Evolutionary conservation across 2,797 vertebrate genomes (phyloP).

Genomic region (Paguma larvata): DNA sequence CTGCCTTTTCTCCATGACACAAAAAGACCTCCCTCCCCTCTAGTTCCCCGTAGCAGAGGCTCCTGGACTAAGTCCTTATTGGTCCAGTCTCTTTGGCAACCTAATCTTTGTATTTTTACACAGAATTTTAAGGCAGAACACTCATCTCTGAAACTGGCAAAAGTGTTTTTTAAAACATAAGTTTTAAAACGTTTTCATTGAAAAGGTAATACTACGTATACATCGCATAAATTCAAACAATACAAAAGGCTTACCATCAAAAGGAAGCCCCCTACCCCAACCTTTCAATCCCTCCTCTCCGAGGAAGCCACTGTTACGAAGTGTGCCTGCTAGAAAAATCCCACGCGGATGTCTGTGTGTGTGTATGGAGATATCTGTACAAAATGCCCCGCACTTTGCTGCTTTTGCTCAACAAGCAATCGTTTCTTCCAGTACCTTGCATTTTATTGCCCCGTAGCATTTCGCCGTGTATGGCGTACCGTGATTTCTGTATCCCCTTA

Average conservation of each 20-base stretch:
- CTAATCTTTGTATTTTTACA: neutral
- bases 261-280: neutral
- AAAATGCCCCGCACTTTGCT: neutral
- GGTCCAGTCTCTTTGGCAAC: neutral
- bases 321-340: neutral
- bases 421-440: neutral
- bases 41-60: neutral
- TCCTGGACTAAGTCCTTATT: neutral
- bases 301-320: neutral
- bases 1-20: neutral
- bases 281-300: neutral
- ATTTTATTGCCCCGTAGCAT: neutral
- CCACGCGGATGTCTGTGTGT: fast-evolving
- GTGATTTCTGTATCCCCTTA: neutral
- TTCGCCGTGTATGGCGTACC: neutral
- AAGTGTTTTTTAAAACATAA: neutral
- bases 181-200: neutral
- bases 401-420: neutral
- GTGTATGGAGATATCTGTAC: neutral
- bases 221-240: neutral
- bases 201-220: neutral
- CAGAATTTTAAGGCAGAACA: neutral
- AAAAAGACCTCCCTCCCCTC: neutral
- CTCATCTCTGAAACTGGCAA: neutral
- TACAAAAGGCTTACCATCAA: neutral